A percentile compares a stretch with the other conserved stretches of the same genome.
phyloP scores from a whole-genome alignment of 1,140 invertebrate species.

The Battus philenor region DNA sequence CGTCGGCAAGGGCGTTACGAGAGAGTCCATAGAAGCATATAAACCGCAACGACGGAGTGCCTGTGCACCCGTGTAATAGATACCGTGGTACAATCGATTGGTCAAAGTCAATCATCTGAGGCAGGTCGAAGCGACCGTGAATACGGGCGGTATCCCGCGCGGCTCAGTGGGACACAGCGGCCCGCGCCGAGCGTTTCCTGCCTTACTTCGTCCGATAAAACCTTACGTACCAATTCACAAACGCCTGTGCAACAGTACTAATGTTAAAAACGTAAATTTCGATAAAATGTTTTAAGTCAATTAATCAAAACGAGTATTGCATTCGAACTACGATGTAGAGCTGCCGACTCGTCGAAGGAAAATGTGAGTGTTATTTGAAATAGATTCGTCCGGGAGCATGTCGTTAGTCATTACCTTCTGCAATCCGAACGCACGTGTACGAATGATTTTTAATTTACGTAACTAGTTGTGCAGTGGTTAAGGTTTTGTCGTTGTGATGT shows the following conservation, averaged over 20 bases:
- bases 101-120: constrained; percentile 68
- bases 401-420: background rate
- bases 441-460: constrained; percentile 1
- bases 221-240: constrained; percentile 13
- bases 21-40: constrained; percentile 31
- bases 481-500: no score
- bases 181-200: constrained; percentile 54
- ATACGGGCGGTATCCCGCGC: constrained; percentile 45
- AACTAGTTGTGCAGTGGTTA: constrained; percentile 12
- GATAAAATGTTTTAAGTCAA: constrained; percentile 30
- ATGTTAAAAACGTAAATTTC: constrained; percentile 31
- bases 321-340: constrained; percentile 59
- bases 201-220: constrained; percentile 19
- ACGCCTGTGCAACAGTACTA: constrained; percentile 19
- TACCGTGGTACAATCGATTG: constrained; percentile 65
- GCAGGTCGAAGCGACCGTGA: constrained; percentile 67
- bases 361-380: constrained; percentile 48
- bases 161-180: constrained; percentile 51
- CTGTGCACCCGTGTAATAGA: constrained; percentile 47
- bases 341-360: constrained; percentile 60
- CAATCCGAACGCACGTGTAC: constrained; percentile 6
- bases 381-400: constrained; percentile 9
- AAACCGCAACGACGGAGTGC: constrained; percentile 35
- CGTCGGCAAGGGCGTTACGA: constrained; percentile 47
- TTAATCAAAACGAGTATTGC: constrained; percentile 36